Evolutionary conservation across 1,140 invertebrate genomes (phyloP).

Genomic region (Brachionus rotundiformis): DNA sequence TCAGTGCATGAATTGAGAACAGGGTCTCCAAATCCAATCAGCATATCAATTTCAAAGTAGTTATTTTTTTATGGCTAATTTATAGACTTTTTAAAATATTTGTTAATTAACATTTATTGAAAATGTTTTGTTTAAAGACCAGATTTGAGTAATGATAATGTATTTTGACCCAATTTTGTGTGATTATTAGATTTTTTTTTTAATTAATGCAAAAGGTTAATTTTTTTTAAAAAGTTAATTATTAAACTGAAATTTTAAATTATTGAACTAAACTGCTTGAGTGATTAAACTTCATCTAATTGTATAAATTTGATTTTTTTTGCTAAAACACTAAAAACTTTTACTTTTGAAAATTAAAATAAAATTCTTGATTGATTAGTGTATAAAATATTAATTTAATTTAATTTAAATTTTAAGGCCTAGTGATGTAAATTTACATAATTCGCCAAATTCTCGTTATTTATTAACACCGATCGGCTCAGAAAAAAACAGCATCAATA

Average conservation of each 20-base stretch:
- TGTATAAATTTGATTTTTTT: no score
- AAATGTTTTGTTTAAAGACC: slow-evolving; percentile 18
- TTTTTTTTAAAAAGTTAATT: neutral
- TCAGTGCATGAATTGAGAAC: slow-evolving; percentile 41
- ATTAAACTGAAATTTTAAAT: neutral
- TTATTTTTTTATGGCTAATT: no score
- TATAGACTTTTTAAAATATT: neutral
- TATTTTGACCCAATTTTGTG: slow-evolving; percentile 10
- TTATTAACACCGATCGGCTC: neutral
- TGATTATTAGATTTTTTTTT: neutral
- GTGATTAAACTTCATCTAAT: no score
- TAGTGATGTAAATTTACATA: neutral
- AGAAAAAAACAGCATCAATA: neutral
- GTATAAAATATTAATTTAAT: no score
- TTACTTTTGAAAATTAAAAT: neutral
- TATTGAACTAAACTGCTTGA: no score
- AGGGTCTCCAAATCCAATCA: slow-evolving; percentile 26
- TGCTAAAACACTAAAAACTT: no score
- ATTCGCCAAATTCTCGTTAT: neutral
- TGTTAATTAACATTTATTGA: no score
- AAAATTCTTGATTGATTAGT: no score
- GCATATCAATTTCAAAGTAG: slow-evolving; percentile 46
- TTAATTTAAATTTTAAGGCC: neutral
- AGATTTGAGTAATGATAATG: slow-evolving; percentile 44
- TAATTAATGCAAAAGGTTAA: neutral